These are phyloP conservation scores for Eriosoma lanigerum DNA, from an alignment of 1,140 invertebrate species.

Conservation along the genomic window DNA sequence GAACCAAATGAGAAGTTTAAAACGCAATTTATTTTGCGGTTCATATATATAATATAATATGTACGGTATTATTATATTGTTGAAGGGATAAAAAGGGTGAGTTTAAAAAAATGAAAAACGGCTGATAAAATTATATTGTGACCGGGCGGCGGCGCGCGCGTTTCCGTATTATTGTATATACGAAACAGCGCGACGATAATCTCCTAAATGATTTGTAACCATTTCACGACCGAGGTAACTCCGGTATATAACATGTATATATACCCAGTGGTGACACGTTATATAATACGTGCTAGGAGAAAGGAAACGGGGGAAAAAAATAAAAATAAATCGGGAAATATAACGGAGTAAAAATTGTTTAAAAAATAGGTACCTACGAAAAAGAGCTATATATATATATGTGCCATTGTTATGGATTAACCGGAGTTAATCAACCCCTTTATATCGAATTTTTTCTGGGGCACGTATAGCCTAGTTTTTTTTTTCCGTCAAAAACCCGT, in stretches of 20 bases:
- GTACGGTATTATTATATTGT: no score
- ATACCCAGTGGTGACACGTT: slow-evolving; percentile 29
- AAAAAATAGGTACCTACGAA: not conserved
- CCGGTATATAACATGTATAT: not conserved
- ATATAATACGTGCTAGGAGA: not conserved
- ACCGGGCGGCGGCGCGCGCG: not conserved
- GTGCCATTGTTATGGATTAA: slow-evolving; percentile 48
- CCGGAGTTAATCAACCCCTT: slow-evolving; percentile 52
- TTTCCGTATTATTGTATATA: slow-evolving; percentile 22
- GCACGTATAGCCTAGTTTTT: not conserved
- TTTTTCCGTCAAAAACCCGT: slow-evolving; percentile 48
- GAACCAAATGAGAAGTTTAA: slow-evolving; percentile 35
- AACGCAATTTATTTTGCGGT: slow-evolving; percentile 40
- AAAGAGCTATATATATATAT: slow-evolving; percentile 12
- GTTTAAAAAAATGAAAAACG: slow-evolving; percentile 46
- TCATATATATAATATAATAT: not conserved
- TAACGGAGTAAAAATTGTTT: not conserved
- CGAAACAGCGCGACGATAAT: slow-evolving; percentile 1
- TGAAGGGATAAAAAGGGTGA: not conserved
- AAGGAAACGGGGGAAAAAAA: not conserved
- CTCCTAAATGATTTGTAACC: slow-evolving; percentile 51
- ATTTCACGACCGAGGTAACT: slow-evolving; percentile 51
- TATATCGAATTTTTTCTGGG: slow-evolving; percentile 26
- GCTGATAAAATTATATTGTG: slow-evolving; percentile 44
- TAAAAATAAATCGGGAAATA: not conserved